Evolutionary conservation across 2,797 vertebrate genomes (phyloP).

Genomic region (Vespertilio murinus): DNA sequence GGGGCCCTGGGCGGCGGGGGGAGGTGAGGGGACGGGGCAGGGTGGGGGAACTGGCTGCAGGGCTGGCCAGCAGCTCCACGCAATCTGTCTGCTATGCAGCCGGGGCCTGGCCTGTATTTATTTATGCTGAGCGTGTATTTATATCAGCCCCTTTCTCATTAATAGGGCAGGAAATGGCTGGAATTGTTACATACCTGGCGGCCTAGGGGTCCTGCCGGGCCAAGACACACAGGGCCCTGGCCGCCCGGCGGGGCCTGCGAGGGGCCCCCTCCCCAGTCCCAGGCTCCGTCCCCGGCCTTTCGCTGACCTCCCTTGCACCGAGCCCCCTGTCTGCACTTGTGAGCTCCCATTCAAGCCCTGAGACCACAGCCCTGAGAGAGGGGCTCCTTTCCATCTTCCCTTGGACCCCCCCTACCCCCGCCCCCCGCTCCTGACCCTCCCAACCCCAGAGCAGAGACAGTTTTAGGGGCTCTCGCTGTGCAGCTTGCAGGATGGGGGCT

Average conservation of each 20-base stretch:
- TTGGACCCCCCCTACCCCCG: fast-evolving
- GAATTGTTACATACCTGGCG: constrained; percentile 82
- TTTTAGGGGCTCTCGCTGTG: not conserved
- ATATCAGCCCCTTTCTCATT: constrained; percentile 78
- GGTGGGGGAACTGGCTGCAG: constrained; percentile 50
- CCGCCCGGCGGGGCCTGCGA: not conserved
- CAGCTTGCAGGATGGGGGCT: fast-evolving
- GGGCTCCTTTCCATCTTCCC: not conserved
- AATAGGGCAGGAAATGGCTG: constrained; percentile 79
- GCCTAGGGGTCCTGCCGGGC: constrained; percentile 58
- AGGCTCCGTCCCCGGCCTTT: not conserved
- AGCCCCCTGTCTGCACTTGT: not conserved
- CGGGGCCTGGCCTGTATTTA: constrained; percentile 77
- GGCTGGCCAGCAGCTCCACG: constrained; percentile 73
- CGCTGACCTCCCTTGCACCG: not conserved
- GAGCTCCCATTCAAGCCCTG: not conserved
- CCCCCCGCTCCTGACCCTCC: not conserved
- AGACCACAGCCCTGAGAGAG: not conserved
- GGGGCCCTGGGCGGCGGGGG: constrained; percentile 21
- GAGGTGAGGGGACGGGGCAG: not conserved
- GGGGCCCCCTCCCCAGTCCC: constrained; percentile 56
- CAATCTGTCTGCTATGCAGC: constrained; percentile 82
- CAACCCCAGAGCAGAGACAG: not conserved
- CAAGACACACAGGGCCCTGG: constrained; percentile 77
- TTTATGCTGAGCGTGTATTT: constrained; percentile 79